Evolutionary conservation across 2,888 invertebrate species (phyloP).

Genomic region (Perizoma flavofasciatum): DNA sequence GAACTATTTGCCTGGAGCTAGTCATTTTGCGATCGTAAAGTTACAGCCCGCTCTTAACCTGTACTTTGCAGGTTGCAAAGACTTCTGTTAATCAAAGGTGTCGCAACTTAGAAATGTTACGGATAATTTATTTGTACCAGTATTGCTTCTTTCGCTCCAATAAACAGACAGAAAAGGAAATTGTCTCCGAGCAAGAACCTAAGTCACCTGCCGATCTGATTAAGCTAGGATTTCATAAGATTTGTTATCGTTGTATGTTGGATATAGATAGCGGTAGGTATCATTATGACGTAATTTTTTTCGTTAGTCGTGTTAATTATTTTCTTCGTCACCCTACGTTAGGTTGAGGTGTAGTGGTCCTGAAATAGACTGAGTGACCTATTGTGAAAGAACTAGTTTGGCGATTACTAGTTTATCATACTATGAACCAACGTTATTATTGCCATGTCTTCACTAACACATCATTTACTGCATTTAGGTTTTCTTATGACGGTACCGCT

Average conservation of each 20-base stretch:
- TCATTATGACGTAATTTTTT: too few species aligned
- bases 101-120: conserved; percentile 28
- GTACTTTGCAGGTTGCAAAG: conserved; percentile 34
- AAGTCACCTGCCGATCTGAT: conserved; percentile 10
- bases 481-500: too few species aligned
- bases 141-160: conserved; percentile 28
- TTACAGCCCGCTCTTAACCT: conserved; percentile 40
- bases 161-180: conserved; percentile 29
- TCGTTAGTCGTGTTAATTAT: too few species aligned
- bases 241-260: too few species aligned
- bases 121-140: conserved; percentile 25
- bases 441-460: too few species aligned
- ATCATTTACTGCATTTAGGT: too few species aligned
- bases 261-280: not conserved
- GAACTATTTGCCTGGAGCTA: conserved; percentile 54
- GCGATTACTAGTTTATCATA: too few species aligned
- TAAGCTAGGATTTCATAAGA: conserved; percentile 1
- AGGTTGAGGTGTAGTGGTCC: too few species aligned
- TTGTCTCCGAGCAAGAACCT: conserved; percentile 20
- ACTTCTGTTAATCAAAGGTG: conserved; percentile 34
- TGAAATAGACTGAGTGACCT: too few species aligned
- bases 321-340: too few species aligned
- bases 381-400: too few species aligned
- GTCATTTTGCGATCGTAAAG: conserved; percentile 52
- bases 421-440: too few species aligned